phyloP scores from a whole-genome alignment of 1,140 invertebrate species.

The Tetramorium parvispinum region DNA sequence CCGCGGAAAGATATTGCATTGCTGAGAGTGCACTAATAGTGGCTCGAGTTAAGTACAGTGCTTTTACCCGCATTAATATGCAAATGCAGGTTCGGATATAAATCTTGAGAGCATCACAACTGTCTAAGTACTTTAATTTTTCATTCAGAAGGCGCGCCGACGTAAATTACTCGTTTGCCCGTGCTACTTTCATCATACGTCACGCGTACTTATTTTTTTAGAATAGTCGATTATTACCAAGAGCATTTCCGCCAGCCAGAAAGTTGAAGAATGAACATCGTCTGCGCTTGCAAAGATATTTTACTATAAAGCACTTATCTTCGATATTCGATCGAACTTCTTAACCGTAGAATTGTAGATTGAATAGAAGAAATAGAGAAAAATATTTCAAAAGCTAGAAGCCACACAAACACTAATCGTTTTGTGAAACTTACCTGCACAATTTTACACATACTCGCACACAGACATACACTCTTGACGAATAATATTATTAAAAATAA shows the following conservation, averaged over 20 bases:
- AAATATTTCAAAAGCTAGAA: conserved; percentile 54
- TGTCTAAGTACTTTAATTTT: conserved; percentile 58
- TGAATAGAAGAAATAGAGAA: conserved; percentile 42
- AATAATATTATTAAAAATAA: conserved; percentile 42
- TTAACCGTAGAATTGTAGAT: conserved; percentile 16
- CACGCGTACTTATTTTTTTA: conserved; percentile 22
- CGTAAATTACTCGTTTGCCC: conserved; percentile 40
- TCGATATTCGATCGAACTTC: not conserved
- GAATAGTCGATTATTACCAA: not conserved
- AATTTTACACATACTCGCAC: conserved; percentile 23
- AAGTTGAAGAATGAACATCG: not conserved
- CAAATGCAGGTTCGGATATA: conserved; percentile 54
- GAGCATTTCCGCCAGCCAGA: not conserved
- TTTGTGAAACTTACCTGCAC: conserved; percentile 50
- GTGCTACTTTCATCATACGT: conserved; percentile 29
- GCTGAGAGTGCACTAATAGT: conserved; percentile 57
- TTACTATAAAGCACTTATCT: not conserved
- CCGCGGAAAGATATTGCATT: conserved; percentile 44
- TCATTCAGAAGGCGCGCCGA: conserved; percentile 45
- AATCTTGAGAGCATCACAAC: conserved; percentile 50
- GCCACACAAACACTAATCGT: conserved; percentile 49
- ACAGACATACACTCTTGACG: not conserved
- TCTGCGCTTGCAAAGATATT: not conserved
- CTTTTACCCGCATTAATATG: conserved; percentile 56
- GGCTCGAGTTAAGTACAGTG: conserved; percentile 51